Percentiles rank a stretch among this genome's conserved stretches.
These are phyloP conservation scores for Sarcophaga subvicina DNA, from an alignment of 2,888 invertebrate genomes.

Conservation along the genomic window DNA sequence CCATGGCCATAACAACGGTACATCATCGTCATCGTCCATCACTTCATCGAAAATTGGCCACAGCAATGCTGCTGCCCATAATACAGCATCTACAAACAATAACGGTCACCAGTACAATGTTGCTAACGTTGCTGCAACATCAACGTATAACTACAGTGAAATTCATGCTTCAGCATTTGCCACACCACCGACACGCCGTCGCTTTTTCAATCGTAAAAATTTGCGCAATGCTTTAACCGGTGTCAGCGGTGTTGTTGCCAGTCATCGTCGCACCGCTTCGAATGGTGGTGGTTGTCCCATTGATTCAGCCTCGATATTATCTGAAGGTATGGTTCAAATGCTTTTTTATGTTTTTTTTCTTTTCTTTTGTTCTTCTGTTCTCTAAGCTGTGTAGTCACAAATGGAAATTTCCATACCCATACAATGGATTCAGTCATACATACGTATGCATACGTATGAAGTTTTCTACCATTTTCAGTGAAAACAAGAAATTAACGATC, in stretches of 20 bases:
- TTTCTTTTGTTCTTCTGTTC: constrained; percentile 44
- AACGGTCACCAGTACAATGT: constrained; percentile 65
- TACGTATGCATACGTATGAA: not conserved
- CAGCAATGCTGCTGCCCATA: constrained; percentile 33
- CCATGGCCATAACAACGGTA: constrained; percentile 61
- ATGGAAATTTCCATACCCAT: constrained; percentile 4
- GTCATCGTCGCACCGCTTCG: constrained; percentile 80
- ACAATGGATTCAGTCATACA: too few relatives aligned
- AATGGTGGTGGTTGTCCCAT: constrained; percentile 81
- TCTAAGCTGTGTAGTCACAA: not conserved
- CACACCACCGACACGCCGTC: constrained; percentile 89
- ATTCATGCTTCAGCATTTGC: constrained; percentile 87
- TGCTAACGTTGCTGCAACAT: not conserved
- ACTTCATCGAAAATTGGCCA: constrained; percentile 56
- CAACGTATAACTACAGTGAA: constrained; percentile 78
- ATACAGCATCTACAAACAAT: constrained; percentile 72
- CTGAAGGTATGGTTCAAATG: constrained; percentile 76
- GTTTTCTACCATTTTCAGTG: not conserved
- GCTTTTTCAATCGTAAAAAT: constrained; percentile 91
- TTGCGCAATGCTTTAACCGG: constrained; percentile 88
- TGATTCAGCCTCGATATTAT: constrained; percentile 79
- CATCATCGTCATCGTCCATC: constrained; percentile 58
- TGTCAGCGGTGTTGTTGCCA: constrained; percentile 71
- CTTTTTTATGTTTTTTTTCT: constrained; percentile 7
- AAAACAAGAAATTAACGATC: too few relatives aligned